Conservation (phyloP, 2,797 vertebrate species). For the Natrix natrix region DNA sequence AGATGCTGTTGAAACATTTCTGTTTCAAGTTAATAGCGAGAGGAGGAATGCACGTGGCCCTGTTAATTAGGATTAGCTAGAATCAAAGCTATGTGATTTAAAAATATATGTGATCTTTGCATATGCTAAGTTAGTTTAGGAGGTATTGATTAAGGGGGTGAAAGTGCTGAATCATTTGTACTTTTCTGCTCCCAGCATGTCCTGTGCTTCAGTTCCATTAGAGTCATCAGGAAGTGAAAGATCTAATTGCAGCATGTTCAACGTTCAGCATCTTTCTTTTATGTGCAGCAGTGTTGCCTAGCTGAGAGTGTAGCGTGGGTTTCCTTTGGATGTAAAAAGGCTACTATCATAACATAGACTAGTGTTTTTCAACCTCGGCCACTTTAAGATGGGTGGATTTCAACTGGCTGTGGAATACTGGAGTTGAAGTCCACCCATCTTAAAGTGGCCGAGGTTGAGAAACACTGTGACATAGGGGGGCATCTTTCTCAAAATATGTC, state of each 20-base stretch:
- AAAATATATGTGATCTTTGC: neutral
- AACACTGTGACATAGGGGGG: neutral
- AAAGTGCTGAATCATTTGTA: conserved; percentile 76
- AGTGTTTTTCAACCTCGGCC: neutral
- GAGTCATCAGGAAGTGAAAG: neutral
- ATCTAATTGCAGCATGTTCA: neutral
- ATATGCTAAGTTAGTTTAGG: conserved; percentile 27
- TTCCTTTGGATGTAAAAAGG: neutral
- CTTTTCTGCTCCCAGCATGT: conserved; percentile 20
- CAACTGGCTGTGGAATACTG: neutral
- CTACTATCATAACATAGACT: neutral
- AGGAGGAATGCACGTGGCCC: neutral
- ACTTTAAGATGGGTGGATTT: neutral
- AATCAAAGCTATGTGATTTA: neutral
- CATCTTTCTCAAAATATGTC: neutral
- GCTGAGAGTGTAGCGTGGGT: neutral
- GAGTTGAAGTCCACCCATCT: neutral
- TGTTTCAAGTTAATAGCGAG: neutral
- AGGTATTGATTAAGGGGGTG: conserved; percentile 51
- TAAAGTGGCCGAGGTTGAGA: neutral
- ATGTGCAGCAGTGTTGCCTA: neutral
- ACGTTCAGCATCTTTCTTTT: neutral
- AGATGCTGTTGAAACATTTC: neutral
- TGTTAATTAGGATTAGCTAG: neutral
- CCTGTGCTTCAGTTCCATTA: conserved; percentile 11